Percentiles rank a stretch among this genome's conserved stretches.
Conservation (phyloP, 2,888 invertebrate species). For the Dermolepida albohirtum region DNA sequence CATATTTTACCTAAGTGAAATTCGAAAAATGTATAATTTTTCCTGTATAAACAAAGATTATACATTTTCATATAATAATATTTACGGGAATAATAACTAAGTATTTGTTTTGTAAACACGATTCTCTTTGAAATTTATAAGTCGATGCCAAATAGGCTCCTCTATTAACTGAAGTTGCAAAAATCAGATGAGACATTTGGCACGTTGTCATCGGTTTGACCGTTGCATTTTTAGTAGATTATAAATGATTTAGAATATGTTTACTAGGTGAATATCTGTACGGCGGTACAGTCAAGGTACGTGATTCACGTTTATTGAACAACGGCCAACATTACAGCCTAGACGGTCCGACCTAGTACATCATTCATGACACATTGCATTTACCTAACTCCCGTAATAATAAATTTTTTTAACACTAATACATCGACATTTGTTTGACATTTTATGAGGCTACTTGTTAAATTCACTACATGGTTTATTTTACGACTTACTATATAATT, state of each 20-base stretch:
- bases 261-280: constrained; percentile 30
- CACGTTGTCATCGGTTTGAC: constrained; percentile 24
- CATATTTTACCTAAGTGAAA: too few species aligned
- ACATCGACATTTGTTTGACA: constrained; percentile 32
- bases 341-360: constrained; percentile 37
- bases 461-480: background rate
- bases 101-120: constrained; percentile 14
- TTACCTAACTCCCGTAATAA: constrained; percentile 9
- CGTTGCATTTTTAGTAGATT: constrained; percentile 41
- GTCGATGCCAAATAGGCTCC: constrained; percentile 27
- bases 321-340: constrained; percentile 23
- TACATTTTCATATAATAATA: constrained; percentile 8
- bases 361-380: constrained; percentile 30
- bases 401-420: constrained; percentile 33
- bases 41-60: too few species aligned
- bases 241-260: constrained; percentile 43
- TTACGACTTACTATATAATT: constrained; percentile 8
- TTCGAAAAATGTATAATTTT: too few species aligned
- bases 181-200: constrained; percentile 40
- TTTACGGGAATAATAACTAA: constrained; percentile 5
- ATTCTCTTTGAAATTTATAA: constrained; percentile 17
- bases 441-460: constrained; percentile 26
- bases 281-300: constrained; percentile 14
- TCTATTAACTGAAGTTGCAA: constrained; percentile 16
- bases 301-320: constrained; percentile 38